Percentiles rank a stretch among this genome's conserved stretches.
phyloP scores from a whole-genome alignment of 2,888 invertebrate genomes.

The Gerris lacustris region DNA sequence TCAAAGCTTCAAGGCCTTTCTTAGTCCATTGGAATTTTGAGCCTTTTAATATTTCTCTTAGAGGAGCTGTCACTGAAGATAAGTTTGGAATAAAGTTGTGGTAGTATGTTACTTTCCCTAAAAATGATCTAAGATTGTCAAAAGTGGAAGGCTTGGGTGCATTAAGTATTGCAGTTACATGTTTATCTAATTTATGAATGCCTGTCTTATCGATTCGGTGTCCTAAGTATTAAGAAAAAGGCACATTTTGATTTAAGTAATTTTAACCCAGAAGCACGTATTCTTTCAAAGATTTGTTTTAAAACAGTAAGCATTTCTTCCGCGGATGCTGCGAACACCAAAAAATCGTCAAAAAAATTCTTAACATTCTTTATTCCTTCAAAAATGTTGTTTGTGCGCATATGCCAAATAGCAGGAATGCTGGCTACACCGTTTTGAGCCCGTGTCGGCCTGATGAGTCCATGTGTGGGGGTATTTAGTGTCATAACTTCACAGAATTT shows the following conservation, averaged over 20 bases:
- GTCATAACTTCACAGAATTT: conserved; percentile 21
- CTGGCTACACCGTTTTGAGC: conserved; percentile 22
- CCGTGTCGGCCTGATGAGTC: conserved; percentile 17
- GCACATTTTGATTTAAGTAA: conserved; percentile 15
- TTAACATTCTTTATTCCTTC: conserved; percentile 9
- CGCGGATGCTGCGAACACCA: conserved; percentile 14
- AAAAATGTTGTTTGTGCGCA: conserved; percentile 13
- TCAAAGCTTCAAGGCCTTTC: too few relatives aligned
- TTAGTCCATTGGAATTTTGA: too few relatives aligned
- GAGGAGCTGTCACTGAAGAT: too few relatives aligned
- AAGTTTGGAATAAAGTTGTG: too few relatives aligned
- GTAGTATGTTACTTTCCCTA: too few relatives aligned
- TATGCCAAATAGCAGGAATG: conserved; percentile 27
- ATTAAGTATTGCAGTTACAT: too few relatives aligned
- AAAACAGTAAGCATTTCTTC: conserved; percentile 11
- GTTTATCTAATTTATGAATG: too few relatives aligned
- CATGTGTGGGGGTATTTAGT: conserved; percentile 25
- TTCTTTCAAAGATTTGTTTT: conserved; percentile 14
- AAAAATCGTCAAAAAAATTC: too few relatives aligned
- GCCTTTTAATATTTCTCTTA: too few relatives aligned
- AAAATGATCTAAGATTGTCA: too few relatives aligned
- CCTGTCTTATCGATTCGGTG: conserved; percentile 15
- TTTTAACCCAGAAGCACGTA: conserved; percentile 12
- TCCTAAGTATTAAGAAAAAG: conserved; percentile 16
- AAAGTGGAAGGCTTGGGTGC: too few relatives aligned